Percentiles rank a stretch among this genome's conserved stretches.
These are phyloP conservation scores for Urophycis tenuis DNA, from an alignment of 2,797 vertebrate species.

Conservation along the genomic window DNA sequence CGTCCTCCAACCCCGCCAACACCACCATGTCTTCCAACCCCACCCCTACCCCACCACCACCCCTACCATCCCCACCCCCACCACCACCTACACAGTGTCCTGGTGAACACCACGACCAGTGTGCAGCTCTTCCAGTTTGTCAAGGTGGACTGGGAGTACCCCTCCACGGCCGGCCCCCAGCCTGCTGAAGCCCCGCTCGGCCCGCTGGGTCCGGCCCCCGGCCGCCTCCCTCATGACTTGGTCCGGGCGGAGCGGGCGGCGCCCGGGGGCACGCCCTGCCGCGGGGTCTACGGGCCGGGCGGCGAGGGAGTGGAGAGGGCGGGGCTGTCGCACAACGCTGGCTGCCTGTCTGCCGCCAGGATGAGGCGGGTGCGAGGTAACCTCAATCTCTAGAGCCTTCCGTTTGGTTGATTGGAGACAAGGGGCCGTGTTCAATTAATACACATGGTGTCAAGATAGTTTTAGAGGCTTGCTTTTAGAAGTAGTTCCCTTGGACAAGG, in stretches of 20 bases:
- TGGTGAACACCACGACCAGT: slow-evolving; percentile 70
- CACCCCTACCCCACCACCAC: neutral
- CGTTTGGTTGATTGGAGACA: no score
- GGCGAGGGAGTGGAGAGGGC: slow-evolving; percentile 15
- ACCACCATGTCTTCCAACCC: neutral
- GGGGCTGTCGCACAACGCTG: slow-evolving; percentile 24
- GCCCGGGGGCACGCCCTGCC: neutral
- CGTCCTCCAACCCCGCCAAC: neutral
- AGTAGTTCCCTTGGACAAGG: no score
- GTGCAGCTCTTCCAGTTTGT: slow-evolving; percentile 76
- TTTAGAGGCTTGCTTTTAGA: no score
- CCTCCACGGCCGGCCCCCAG: neutral
- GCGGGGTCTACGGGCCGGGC: slow-evolving; percentile 18
- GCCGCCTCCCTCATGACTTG: slow-evolving; percentile 13
- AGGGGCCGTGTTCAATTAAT: no score
- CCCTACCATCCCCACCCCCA: neutral
- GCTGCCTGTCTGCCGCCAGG: slow-evolving; percentile 16
- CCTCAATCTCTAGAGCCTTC: no score
- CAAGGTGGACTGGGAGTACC: slow-evolving; percentile 75
- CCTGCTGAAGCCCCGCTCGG: neutral
- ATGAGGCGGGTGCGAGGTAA: slow-evolving; percentile 43
- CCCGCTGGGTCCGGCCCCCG: neutral
- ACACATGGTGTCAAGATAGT: no score
- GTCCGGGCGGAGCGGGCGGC: slow-evolving; percentile 7
- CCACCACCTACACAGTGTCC: slow-evolving; percentile 60